phyloP scores from a whole-genome alignment of 2,888 invertebrate species.

The Melolontha melolontha region DNA sequence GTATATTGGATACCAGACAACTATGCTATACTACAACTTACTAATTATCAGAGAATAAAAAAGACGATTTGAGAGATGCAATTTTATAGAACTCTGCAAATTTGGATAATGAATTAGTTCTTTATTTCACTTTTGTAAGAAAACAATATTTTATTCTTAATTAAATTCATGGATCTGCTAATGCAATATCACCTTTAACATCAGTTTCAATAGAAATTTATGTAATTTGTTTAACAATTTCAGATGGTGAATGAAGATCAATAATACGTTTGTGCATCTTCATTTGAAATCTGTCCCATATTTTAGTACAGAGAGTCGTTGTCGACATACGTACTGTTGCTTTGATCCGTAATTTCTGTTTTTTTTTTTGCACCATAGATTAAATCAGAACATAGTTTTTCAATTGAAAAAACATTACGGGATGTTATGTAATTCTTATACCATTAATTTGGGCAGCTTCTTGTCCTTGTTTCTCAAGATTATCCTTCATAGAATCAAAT shows the following conservation, averaged over 20 bases:
- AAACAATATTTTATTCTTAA: neutral
- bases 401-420: constrained; percentile 94
- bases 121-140: no score
- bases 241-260: constrained; percentile 97
- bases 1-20: no score
- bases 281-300: constrained; percentile 97
- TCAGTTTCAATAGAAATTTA: constrained; percentile 99
- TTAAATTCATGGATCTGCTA: constrained; percentile 76
- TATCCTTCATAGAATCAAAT: constrained; percentile 61
- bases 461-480: constrained; percentile 84
- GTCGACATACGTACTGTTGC: constrained; percentile 99
- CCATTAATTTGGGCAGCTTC: constrained; percentile 93
- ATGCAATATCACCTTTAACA: constrained; percentile 99
- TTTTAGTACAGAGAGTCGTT: constrained; percentile 97
- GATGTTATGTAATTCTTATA: constrained; percentile 97
- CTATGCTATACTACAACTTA: no score
- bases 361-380: constrained; percentile 97
- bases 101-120: no score
- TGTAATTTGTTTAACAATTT: constrained; percentile 99
- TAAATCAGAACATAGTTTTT: constrained; percentile 98
- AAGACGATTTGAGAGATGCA: no score
- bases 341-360: constrained; percentile 96
- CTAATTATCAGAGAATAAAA: no score
- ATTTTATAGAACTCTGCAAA: no score
- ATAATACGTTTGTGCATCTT: constrained; percentile 99